Conservation (phyloP, 2,113 vertebrate genomes). For the Arizona elegans region DNA sequence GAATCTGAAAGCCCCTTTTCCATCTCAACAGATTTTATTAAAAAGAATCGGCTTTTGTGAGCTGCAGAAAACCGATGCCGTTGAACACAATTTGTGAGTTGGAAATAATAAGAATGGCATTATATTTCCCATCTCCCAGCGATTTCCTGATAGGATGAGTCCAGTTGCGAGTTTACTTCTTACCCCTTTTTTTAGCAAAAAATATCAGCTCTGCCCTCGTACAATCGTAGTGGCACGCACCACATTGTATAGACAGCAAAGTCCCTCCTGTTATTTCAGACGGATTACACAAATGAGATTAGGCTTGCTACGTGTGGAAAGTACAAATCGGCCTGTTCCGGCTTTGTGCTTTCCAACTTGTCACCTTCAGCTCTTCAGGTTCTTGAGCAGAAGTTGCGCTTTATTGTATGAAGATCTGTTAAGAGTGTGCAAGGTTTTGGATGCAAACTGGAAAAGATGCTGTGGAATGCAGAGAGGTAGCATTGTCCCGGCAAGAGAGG, state of each 20-base stretch:
- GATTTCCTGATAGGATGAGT: neutral
- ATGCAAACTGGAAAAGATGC: neutral
- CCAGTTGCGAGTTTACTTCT: neutral
- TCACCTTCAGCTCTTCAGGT: neutral
- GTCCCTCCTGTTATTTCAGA: neutral
- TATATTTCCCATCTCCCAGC: neutral
- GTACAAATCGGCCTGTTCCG: neutral
- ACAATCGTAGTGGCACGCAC: accelerated
- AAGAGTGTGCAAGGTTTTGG: neutral
- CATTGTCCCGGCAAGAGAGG: neutral
- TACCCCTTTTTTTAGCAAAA: neutral
- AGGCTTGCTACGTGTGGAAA: no score
- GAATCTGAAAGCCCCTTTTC: neutral
- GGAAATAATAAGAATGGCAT: no score
- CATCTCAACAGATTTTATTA: neutral
- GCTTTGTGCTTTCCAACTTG: neutral
- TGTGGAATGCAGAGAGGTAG: neutral
- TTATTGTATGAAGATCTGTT: neutral
- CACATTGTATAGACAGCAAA: neutral
- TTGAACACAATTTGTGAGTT: neutral
- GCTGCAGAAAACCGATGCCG: neutral
- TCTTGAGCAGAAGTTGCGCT: neutral
- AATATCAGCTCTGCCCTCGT: neutral
- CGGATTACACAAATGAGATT: neutral
- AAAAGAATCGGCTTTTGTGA: neutral